Evolutionary conservation across 2,113 vertebrate species (phyloP).

Genomic region (Sceloporus undulatus): DNA sequence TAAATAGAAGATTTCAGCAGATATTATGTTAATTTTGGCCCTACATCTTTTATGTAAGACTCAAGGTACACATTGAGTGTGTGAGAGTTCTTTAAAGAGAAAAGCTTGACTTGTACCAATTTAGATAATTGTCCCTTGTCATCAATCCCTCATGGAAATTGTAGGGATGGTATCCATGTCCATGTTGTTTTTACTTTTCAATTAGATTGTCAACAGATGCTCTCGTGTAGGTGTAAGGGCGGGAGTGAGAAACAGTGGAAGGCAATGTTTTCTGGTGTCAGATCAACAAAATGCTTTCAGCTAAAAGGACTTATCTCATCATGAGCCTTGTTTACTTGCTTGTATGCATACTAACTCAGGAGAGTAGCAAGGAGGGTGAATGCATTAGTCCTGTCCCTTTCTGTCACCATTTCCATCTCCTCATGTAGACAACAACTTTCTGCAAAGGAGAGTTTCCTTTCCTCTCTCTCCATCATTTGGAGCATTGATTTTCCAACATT

Average conservation of each 20-base stretch:
- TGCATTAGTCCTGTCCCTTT: background rate
- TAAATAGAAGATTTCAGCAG: constrained; percentile 36
- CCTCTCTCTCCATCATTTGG: background rate
- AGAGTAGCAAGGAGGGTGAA: background rate
- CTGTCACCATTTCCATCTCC: background rate
- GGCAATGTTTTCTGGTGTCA: constrained; percentile 10
- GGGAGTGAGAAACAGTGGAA: constrained; percentile 11
- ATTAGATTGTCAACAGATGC: constrained; percentile 30
- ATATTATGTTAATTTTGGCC: constrained; percentile 19
- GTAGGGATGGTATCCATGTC: constrained; percentile 41
- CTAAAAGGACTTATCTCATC: background rate
- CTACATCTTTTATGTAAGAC: constrained; percentile 19
- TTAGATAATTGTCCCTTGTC: constrained; percentile 42
- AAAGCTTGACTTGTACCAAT: constrained; percentile 32
- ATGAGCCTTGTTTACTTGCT: constrained; percentile 10
- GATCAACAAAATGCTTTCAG: background rate
- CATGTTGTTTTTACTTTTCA: constrained; percentile 23
- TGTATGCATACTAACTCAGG: background rate
- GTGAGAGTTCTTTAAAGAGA: constrained; percentile 23
- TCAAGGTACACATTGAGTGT: constrained; percentile 28
- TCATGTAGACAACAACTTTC: background rate
- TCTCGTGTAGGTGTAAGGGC: constrained; percentile 18
- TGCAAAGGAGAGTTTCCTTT: background rate
- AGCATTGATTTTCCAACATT: background rate
- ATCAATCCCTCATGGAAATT: constrained; percentile 19